Evolutionary conservation across 2,888 invertebrate genomes (phyloP).

Genomic region (Nowickia ferox): DNA sequence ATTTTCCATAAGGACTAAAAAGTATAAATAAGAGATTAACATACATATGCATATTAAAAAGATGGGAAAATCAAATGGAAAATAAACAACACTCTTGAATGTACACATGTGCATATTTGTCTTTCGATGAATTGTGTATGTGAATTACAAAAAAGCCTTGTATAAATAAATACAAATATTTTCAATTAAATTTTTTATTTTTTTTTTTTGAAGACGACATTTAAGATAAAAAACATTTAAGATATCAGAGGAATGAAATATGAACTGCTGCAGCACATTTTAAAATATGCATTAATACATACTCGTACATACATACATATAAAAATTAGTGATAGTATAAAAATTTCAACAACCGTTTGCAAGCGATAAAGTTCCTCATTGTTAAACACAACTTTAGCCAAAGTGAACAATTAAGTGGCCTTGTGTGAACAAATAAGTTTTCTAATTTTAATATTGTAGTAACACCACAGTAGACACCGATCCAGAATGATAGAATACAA

Average conservation of each 20-base stretch:
- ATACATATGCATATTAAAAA: not conserved
- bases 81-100: slow-evolving; percentile 2
- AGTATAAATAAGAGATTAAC: not conserved
- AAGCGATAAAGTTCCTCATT: no score
- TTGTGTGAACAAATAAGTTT: no score
- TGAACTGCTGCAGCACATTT: no score
- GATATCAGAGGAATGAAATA: not conserved
- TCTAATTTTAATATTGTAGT: no score
- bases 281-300: no score
- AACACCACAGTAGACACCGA: no score
- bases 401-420: no score
- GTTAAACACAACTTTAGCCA: no score
- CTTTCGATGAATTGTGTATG: not conserved
- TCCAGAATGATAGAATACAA: no score
- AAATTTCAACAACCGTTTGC: no score
- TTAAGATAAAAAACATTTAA: not conserved
- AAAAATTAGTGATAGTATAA: no score
- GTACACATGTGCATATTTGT: not conserved
- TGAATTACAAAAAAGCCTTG: not conserved
- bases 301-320: no score
- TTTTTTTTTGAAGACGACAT: not conserved
- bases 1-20: not conserved
- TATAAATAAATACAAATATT: not conserved
- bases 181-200: slow-evolving; percentile 6
- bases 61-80: not conserved